Percentiles rank a stretch among this genome's conserved stretches.
These are phyloP conservation scores for Rhea pennata DNA, from an alignment of 2,113 vertebrate genomes.

Conservation along the genomic window DNA sequence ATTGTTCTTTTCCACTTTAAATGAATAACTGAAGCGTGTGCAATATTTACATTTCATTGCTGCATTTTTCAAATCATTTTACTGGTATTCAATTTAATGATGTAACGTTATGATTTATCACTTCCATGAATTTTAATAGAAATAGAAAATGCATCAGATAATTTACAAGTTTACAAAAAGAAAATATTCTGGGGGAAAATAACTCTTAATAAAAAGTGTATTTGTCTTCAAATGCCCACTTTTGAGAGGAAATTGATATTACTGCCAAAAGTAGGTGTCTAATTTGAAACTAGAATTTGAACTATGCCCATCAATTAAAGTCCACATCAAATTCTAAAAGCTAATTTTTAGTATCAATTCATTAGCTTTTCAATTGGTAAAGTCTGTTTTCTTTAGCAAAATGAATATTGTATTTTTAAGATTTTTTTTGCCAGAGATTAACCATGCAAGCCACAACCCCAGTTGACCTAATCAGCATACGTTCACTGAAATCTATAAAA, in stretches of 20 bases:
- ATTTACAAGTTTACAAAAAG: constrained; percentile 6
- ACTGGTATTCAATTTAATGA: constrained; percentile 42
- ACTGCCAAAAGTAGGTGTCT: background rate
- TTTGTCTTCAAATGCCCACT: background rate
- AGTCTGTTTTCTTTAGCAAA: background rate
- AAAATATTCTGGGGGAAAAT: background rate
- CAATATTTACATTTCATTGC: constrained; percentile 51
- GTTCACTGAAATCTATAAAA: background rate
- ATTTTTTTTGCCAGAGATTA: background rate
- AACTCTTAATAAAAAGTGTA: background rate
- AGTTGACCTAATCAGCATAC: background rate
- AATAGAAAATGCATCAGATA: constrained; percentile 10
- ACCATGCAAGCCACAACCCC: background rate
- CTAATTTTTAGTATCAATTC: background rate
- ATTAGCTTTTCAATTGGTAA: background rate
- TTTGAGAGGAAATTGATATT: background rate
- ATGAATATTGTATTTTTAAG: background rate
- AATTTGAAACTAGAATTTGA: background rate
- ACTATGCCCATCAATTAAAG: background rate
- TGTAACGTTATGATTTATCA: constrained; percentile 36
- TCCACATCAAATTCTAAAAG: background rate
- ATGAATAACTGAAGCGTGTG: constrained; percentile 28
- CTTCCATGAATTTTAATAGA: constrained; percentile 54
- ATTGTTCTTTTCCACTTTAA: constrained; percentile 27
- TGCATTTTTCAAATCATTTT: constrained; percentile 47